phyloP scores from a whole-genome alignment of 2,888 invertebrate species.

The Coelogynopora nodosa region DNA sequence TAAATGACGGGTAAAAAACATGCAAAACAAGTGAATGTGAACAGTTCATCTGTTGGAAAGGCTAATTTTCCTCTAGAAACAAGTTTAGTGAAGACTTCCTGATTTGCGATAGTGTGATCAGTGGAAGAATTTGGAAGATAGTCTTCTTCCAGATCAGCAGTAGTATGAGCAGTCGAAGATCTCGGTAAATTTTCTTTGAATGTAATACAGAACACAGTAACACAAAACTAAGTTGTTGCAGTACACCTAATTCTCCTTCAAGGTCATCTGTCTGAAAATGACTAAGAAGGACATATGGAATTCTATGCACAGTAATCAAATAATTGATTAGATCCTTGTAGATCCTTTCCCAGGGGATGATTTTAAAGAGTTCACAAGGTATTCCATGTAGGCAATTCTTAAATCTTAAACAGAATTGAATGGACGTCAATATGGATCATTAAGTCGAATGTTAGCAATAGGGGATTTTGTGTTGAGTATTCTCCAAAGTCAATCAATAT shows the following conservation, averaged over 20 bases:
- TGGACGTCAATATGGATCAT: not conserved
- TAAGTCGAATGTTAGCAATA: not conserved
- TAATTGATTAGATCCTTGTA: not conserved
- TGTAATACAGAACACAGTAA: not conserved
- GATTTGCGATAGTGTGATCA: no score
- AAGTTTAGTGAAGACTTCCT: no score
- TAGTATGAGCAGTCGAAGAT: not conserved
- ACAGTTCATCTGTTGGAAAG: not conserved
- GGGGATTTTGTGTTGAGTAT: conserved; percentile 9
- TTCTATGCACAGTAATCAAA: not conserved
- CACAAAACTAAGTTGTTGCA: not conserved
- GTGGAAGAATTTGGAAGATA: no score
- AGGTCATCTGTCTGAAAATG: not conserved
- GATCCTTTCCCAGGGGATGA: not conserved
- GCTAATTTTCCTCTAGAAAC: not conserved
- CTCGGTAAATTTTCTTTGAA: not conserved
- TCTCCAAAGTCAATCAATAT: not conserved
- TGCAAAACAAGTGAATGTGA: not conserved
- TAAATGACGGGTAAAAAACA: not conserved
- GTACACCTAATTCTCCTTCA: not conserved
- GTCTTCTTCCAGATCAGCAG: no score
- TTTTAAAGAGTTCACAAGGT: not conserved
- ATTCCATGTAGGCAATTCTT: not conserved
- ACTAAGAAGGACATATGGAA: not conserved
- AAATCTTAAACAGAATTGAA: not conserved